Evolutionary conservation across 2,888 invertebrate genomes (phyloP).

Genomic region (Stegophylla sp.): DNA sequence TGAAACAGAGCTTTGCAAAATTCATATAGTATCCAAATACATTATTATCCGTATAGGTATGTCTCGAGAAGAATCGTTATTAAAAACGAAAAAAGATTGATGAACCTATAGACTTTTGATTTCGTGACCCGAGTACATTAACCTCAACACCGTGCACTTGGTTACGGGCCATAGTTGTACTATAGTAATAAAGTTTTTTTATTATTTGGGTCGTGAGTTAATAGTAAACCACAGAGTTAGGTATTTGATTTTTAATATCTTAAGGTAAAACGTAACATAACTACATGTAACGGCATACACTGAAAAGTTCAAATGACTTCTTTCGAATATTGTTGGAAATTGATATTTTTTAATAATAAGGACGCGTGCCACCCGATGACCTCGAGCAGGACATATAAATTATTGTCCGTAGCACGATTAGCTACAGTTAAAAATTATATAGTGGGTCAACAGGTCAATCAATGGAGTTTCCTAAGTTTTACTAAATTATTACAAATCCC

Average conservation of each 20-base stretch:
- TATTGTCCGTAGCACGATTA: conserved; percentile 25
- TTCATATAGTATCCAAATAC: neutral
- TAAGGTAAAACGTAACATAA: neutral
- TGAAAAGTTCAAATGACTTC: neutral
- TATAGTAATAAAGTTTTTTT: conserved; percentile 27
- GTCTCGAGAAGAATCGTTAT: conserved; percentile 2
- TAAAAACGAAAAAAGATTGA: conserved; percentile 41
- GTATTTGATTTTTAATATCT: conserved; percentile 17
- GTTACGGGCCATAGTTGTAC: conserved; percentile 25
- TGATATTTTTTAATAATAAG: conserved; percentile 2
- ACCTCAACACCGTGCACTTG: conserved; percentile 47
- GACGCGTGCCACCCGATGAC: conserved; percentile 10
- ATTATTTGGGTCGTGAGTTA: conserved; percentile 35
- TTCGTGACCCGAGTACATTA: conserved; percentile 55
- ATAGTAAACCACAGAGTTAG: neutral
- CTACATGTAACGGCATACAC: no score
- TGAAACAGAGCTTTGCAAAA: conserved; percentile 13
- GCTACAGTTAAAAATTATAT: neutral
- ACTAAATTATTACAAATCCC: conserved; percentile 24
- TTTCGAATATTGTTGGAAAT: neutral
- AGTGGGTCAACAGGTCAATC: conserved; percentile 54
- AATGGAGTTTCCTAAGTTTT: conserved; percentile 43
- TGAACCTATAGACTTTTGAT: conserved; percentile 53
- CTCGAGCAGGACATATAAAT: conserved; percentile 1
- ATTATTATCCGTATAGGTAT: neutral